phyloP scores from a whole-genome alignment of 2,888 invertebrate species.

The Tupiocoris notatus region DNA sequence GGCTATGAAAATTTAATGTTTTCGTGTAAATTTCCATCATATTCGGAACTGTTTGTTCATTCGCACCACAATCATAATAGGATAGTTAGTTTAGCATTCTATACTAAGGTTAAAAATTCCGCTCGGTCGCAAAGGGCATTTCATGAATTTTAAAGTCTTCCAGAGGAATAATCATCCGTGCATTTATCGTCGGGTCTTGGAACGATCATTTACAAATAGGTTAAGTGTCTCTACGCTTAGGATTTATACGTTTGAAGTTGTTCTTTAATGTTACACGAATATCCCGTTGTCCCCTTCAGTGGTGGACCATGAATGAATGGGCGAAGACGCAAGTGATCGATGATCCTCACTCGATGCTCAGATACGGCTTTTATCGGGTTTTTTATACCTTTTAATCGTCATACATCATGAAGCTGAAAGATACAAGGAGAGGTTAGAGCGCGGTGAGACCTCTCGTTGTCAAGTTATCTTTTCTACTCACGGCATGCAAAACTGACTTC shows the following conservation, averaged over 20 bases:
- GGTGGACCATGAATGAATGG: background rate
- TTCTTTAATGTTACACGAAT: background rate
- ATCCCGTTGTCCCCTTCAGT: background rate
- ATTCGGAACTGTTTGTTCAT: no score
- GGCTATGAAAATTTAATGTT: no score
- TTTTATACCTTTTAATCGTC: background rate
- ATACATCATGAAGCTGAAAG: background rate
- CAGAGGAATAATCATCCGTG: background rate
- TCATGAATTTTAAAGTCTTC: background rate
- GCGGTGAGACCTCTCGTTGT: background rate
- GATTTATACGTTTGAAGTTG: background rate
- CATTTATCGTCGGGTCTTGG: background rate
- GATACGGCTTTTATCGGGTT: background rate
- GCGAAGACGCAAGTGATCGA: background rate
- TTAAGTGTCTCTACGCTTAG: background rate
- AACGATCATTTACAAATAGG: background rate
- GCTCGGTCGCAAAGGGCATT: background rate
- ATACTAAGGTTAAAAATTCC: background rate
- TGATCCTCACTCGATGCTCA: background rate
- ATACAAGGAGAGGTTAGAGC: background rate
- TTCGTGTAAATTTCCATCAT: no score
- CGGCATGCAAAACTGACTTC: background rate
- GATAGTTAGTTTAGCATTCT: background rate
- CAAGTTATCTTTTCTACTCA: background rate
- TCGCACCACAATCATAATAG: no score